Evolutionary conservation across 2,888 invertebrate genomes (phyloP), one percentile per base, ranked within the genome.

Genomic region (Onchidella celtica): DNA sequence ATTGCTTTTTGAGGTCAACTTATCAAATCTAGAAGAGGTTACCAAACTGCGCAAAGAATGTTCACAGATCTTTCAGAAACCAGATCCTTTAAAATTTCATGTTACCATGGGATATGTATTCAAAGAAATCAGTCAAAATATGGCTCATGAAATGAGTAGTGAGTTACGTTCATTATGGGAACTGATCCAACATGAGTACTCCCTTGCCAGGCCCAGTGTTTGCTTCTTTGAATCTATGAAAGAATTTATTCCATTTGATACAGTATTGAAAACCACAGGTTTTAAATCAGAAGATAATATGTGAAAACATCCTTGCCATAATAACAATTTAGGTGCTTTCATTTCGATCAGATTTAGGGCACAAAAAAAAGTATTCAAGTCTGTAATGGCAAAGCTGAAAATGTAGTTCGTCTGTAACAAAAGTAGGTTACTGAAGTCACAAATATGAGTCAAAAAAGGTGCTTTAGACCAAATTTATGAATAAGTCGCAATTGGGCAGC

Each of bases 211-310:
- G 40, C 69, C 69, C n/a, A 24, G 32, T 9, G 69, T 69, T 3
- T 69, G 3, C 24, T 69, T n/a, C 69, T 69, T 69, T 38, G 69
- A 69, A 9, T n/a, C 36, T 4, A 69, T 69, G 36, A 3, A 21
- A n/a, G 38, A 38, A 40, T 69, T 69, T n/a, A 29, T 32, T 9
- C 66, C 66, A 32, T 32, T 66, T 66, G 47, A 6, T 11, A 47
- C 47, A 47, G 47, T 47, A 11, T 17, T 47, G 17, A 6, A 47
- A 47, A 47, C 9, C 47, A 47, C 9, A 11, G 47, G 17, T n/a
- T n/a, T n/a, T n/a, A 47, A 11, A 47, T 47, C 47, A 47, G 47
- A 47, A 47, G 47, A 47, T 17, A 47, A 47, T n/a, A n/a, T n/a
- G n/a, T n/a, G n/a, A n/a, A n/a, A n/a, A n/a, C n/a, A n/a, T n/a